Percentiles rank a stretch among this genome's conserved stretches.
These are phyloP conservation scores for Galleria mellonella DNA, from an alignment of 1,140 invertebrate species.

Conservation along the genomic window DNA sequence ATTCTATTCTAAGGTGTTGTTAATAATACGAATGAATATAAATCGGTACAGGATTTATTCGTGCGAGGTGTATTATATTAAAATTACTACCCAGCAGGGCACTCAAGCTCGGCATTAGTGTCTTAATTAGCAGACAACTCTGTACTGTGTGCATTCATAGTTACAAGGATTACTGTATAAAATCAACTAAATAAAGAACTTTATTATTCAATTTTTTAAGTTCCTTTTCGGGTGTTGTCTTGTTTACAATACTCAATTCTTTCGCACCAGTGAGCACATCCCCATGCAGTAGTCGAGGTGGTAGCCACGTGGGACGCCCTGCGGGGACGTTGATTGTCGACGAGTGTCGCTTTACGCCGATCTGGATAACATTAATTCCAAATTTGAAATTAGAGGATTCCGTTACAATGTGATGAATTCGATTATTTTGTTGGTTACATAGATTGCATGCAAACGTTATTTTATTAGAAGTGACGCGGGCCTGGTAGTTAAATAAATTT, in stretches of 20 bases:
- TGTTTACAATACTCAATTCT: slow-evolving; percentile 22
- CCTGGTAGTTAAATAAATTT: no score
- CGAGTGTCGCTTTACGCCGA: slow-evolving; percentile 48
- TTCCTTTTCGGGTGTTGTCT: slow-evolving; percentile 1
- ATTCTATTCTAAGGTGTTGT: no score
- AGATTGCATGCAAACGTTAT: no score
- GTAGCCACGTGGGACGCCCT: slow-evolving; percentile 51
- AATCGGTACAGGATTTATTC: neutral
- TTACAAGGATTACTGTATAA: neutral
- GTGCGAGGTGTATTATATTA: slow-evolving; percentile 25
- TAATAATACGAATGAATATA: no score
- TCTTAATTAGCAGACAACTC: slow-evolving; percentile 50
- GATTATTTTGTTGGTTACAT: no score
- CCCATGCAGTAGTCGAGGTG: neutral
- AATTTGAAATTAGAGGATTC: slow-evolving; percentile 28
- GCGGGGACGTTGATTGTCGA: slow-evolving; percentile 47
- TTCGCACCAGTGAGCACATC: slow-evolving; percentile 12
- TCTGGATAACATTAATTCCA: slow-evolving; percentile 42
- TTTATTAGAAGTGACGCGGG: no score
- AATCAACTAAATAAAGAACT: neutral
- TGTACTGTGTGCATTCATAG: slow-evolving; percentile 21
- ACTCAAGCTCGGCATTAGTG: slow-evolving; percentile 24
- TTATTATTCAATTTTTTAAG: slow-evolving; percentile 3
- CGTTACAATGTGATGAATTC: no score
- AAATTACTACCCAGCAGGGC: slow-evolving; percentile 25